A percentile compares a stretch with the other conserved stretches of the same genome.
Evolutionary conservation across 1,140 invertebrate genomes (phyloP).

Genomic region (Bombus balteatus): DNA sequence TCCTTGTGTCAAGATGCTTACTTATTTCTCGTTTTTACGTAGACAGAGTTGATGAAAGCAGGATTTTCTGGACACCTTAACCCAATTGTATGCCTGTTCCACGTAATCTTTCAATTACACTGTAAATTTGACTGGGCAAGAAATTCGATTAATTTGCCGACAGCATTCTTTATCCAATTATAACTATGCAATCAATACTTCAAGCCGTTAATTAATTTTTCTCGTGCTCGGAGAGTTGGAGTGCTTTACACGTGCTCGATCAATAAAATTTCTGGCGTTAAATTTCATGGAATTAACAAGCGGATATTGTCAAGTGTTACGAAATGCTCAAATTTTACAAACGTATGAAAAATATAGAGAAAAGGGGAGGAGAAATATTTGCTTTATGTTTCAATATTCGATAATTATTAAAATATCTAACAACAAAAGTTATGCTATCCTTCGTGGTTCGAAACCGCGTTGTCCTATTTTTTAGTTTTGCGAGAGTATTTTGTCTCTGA

Average conservation of each 20-base stretch:
- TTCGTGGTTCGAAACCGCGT: neutral
- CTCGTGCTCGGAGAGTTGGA: neutral
- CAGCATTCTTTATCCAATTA: neutral
- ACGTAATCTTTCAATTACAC: neutral
- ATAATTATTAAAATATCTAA: neutral
- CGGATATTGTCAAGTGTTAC: neutral
- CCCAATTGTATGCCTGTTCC: neutral
- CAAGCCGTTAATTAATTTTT: neutral
- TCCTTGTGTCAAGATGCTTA: neutral
- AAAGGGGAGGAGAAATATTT: neutral
- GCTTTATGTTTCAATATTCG: neutral
- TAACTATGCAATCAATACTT: neutral
- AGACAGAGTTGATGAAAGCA: neutral
- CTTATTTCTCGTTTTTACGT: neutral
- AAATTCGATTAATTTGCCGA: slow-evolving; percentile 13
- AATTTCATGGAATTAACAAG: neutral
- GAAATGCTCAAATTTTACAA: neutral
- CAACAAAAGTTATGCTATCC: neutral
- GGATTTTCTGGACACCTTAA: neutral
- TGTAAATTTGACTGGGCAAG: neutral
- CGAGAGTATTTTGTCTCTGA: neutral
- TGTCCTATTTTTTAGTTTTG: neutral
- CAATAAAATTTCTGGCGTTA: neutral
- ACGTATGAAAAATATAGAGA: neutral
- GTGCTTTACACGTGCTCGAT: neutral